Conservation (phyloP, 2,888 invertebrate genomes). For the Mesorhabditis sp. region DNA sequence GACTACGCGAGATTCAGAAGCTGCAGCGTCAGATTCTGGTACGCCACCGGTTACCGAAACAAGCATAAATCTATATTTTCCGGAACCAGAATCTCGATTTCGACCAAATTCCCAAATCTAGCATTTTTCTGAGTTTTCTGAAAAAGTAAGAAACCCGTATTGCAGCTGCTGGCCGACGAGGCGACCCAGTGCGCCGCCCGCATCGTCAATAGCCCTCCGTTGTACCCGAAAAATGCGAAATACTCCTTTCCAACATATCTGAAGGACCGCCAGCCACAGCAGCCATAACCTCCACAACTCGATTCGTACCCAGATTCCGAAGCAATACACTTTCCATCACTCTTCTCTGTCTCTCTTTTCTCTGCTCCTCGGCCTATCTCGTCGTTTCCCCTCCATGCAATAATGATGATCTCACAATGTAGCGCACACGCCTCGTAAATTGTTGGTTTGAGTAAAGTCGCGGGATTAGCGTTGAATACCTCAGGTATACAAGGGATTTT, state of each 20-base stretch:
- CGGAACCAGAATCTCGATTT: neutral
- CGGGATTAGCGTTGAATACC: too few species aligned
- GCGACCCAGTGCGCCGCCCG: neutral
- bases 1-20: slow-evolving; percentile 1
- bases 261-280: neutral
- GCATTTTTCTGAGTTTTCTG: too few species aligned
- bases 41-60: too few species aligned
- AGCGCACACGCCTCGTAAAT: too few species aligned
- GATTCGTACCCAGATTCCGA: neutral
- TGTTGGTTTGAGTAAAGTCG: too few species aligned
- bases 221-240: neutral
- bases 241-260: neutral
- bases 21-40: neutral
- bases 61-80: too few species aligned
- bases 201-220: neutral
- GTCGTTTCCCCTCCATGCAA: too few species aligned
- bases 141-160: neutral
- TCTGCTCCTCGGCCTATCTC: too few species aligned
- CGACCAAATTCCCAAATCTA: neutral
- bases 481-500: too few species aligned
- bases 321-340: neutral
- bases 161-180: slow-evolving; percentile 2
- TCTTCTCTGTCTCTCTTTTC: neutral
- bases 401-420: too few species aligned
- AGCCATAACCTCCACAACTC: too few species aligned